These are phyloP conservation scores for Bos taurus DNA, from an alignment of 2,113 vertebrate species.

Conservation along the genomic window DNA sequence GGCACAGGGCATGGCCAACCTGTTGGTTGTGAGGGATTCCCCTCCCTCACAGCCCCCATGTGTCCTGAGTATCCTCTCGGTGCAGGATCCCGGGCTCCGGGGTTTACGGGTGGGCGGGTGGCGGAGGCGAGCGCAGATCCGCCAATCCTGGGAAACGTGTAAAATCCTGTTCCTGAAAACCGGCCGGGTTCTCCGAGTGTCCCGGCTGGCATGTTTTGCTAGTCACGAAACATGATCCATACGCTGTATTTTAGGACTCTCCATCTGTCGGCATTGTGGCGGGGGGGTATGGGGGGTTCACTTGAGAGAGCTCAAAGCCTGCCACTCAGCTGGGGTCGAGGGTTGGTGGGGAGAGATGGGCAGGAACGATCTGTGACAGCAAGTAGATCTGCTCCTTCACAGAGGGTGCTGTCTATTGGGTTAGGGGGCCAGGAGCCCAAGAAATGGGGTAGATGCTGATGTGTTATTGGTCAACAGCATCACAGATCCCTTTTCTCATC, in stretches of 20 bases:
- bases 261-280: conserved; percentile 61
- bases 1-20: background rate
- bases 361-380: background rate
- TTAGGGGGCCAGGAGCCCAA: background rate
- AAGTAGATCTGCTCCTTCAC: background rate
- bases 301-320: background rate
- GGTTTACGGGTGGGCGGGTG: background rate
- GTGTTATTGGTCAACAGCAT: background rate
- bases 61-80: background rate
- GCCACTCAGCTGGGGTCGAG: background rate
- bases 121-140: conserved; percentile 9
- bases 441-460: background rate
- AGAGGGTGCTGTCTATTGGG: background rate
- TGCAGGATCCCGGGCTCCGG: background rate
- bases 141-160: conserved; percentile 62
- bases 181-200: conserved; percentile 51
- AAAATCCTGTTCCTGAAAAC: conserved; percentile 73
- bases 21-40: background rate
- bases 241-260: conserved; percentile 69
- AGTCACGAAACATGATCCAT: conserved; percentile 74
- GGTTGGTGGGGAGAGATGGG: background rate
- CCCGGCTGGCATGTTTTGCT: conserved; percentile 63
- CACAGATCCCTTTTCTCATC: background rate
- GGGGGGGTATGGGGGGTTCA: background rate
- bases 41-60: background rate